Evolutionary conservation across 2,797 vertebrate species (phyloP), one percentile per base, ranked within the genome.

Genomic region (Pantherophis vulpinus): DNA sequence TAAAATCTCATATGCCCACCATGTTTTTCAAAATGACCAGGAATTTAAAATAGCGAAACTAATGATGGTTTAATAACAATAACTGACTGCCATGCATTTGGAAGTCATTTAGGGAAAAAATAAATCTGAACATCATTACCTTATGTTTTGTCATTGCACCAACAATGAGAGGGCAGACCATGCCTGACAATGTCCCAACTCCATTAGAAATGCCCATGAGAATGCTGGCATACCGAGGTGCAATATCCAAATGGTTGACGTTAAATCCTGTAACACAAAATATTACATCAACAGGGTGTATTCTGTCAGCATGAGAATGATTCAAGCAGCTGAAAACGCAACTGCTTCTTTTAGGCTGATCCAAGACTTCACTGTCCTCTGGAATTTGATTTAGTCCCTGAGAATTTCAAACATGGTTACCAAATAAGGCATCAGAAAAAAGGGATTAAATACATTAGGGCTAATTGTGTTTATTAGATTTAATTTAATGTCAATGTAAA

Each of bases 191-290:
- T 0, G 99, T 99, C 58, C 99, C 99, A 90, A 99, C 99, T 0
- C 99, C 99, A 0, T 99, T 99, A 66, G 99, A 99, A 96, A 99
- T 99, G 1, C 99, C 99, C 99, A 99, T 99, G 95, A 99, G 98
- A 95, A 99, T 99, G 96, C 99, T 99, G 96, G 99, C 99, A 0
- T 99, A 99, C 70, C 99, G 98, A 1, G 99, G 99, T 60, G 99
- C 99, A 92, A 99, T 99, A 95, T 99, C 99, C 97, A 99, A 96
- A 95, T 99, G 99, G 96, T 99, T 99, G 92, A 99, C 99, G 2
- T 99, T 99, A 96, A 99, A 99, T 95, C 99, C 99, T 99, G 86
- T n/a, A 90, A 91, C 66, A 94, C 91, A 94, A 6, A 90, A 83
- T 90, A 96, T 58, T 42, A 92, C 20, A 8, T 0, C 2, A 23